Evolutionary conservation across 2,888 invertebrate genomes (phyloP).

Genomic region (Capitulum mitella): DNA sequence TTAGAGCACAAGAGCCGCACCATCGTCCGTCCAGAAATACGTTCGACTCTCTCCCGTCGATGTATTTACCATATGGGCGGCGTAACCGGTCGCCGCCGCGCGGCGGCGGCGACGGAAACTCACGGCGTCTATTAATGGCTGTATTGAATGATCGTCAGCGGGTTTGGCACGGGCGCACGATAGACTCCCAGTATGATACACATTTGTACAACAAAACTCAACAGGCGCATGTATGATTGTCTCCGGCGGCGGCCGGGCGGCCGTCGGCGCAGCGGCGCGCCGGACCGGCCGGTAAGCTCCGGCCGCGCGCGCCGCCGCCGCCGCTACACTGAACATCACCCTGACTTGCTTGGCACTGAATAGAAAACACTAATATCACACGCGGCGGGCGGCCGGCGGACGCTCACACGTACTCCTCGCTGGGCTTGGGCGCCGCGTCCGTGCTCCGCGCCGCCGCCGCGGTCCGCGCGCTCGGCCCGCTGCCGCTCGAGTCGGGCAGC

Average conservation of each 20-base stretch:
- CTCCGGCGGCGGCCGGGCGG: background rate
- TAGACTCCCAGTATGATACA: slow-evolving; percentile 14
- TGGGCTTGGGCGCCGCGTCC: slow-evolving; percentile 36
- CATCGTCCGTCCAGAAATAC: no score
- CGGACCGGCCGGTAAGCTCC: background rate
- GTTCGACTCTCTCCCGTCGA: no score
- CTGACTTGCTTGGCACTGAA: slow-evolving; percentile 24
- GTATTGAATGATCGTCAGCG: slow-evolving; percentile 18
- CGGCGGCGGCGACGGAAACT: no score
- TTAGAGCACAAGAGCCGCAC: no score
- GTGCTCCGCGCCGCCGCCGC: slow-evolving; percentile 34
- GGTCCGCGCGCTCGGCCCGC: slow-evolving; percentile 26
- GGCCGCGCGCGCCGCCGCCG: background rate
- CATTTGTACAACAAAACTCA: slow-evolving; percentile 5
- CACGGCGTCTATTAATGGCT: slow-evolving; percentile 16
- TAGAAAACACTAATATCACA: slow-evolving; percentile 25
- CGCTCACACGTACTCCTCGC: slow-evolving; percentile 37
- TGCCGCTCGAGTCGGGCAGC: slow-evolving; percentile 59
- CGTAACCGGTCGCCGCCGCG: no score
- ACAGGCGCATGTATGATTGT: background rate
- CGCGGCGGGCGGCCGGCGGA: background rate
- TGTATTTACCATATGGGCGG: no score
- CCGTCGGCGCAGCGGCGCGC: background rate
- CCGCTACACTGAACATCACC: background rate
- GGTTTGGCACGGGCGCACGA: slow-evolving; percentile 15